These are phyloP conservation scores for Monochamus alternatus DNA, from an alignment of 2,888 invertebrate species.

Conservation along the genomic window DNA sequence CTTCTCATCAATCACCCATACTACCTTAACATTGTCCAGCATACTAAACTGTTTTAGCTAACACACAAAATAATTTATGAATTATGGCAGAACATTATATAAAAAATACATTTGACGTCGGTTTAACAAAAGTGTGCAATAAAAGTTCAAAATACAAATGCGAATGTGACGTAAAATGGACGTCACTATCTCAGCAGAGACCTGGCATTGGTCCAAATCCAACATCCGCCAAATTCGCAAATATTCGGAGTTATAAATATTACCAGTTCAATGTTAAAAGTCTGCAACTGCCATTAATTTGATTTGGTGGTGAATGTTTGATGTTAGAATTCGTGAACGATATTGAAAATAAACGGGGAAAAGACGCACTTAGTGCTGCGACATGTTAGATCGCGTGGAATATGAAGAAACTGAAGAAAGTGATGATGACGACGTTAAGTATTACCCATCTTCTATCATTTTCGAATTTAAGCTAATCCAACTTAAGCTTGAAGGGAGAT, in stretches of 20 bases:
- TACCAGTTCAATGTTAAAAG: slow-evolving; percentile 58
- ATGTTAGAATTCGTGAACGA: neutral
- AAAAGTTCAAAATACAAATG: slow-evolving; percentile 25
- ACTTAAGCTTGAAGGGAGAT: too few relatives aligned
- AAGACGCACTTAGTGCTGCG: neutral
- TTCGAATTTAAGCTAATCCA: too few relatives aligned
- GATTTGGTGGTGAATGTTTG: slow-evolving; percentile 17
- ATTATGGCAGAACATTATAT: too few relatives aligned
- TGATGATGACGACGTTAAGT: neutral
- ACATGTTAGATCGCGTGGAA: neutral
- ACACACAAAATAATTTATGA: too few relatives aligned
- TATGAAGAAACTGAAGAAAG: neutral
- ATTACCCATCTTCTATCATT: neutral
- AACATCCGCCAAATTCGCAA: slow-evolving; percentile 53
- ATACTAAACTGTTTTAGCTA: too few relatives aligned
- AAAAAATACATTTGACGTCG: neutral
- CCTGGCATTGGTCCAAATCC: slow-evolving; percentile 50
- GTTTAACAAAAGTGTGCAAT: neutral
- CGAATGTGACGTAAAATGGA: slow-evolving; percentile 37
- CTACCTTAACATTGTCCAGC: too few relatives aligned
- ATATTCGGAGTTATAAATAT: slow-evolving; percentile 48
- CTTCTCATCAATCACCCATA: too few relatives aligned
- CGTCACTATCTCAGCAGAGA: slow-evolving; percentile 23
- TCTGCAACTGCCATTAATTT: slow-evolving; percentile 59
- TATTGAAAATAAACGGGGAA: neutral